Percentiles rank a stretch among this genome's conserved stretches.
Evolutionary conservation across 2,888 invertebrate species (phyloP).

Genomic region (Flexamia atlantica): DNA sequence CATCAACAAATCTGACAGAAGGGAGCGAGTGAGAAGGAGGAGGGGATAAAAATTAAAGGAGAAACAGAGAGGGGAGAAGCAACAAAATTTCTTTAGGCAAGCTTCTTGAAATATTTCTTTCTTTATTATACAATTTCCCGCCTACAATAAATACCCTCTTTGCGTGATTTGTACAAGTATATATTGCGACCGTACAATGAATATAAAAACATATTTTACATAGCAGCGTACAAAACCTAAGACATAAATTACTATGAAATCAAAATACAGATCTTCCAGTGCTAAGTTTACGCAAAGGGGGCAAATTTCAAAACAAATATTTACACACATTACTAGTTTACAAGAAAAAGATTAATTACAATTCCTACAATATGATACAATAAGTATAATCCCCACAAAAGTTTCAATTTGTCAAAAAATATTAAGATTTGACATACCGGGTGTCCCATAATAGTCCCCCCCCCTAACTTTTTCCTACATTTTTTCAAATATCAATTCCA

Average conservation of each 20-base stretch:
- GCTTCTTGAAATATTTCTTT: too few species aligned
- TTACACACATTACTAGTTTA: background rate
- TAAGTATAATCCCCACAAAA: background rate
- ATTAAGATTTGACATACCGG: too few species aligned
- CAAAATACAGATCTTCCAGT: background rate
- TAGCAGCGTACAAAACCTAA: constrained; percentile 17
- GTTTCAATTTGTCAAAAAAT: background rate
- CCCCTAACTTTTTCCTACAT: too few species aligned
- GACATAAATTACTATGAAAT: constrained; percentile 26
- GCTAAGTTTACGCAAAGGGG: background rate
- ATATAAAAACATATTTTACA: constrained; percentile 37
- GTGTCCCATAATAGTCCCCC: too few species aligned
- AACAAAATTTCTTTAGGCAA: too few species aligned
- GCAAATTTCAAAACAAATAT: background rate
- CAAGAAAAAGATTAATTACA: background rate
- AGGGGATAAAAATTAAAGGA: too few species aligned
- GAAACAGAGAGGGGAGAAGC: too few species aligned
- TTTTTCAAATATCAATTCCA: too few species aligned
- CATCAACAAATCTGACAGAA: too few species aligned
- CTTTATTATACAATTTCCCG: constrained; percentile 13
- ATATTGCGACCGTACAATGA: background rate
- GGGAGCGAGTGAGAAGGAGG: too few species aligned
- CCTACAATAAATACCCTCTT: background rate
- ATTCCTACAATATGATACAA: constrained; percentile 22
- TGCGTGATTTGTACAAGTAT: constrained; percentile 30